Percentiles rank a stretch among this genome's conserved stretches.
phyloP scores from a whole-genome alignment of 2,797 vertebrate species.

The Tauraco hartlaubi region DNA sequence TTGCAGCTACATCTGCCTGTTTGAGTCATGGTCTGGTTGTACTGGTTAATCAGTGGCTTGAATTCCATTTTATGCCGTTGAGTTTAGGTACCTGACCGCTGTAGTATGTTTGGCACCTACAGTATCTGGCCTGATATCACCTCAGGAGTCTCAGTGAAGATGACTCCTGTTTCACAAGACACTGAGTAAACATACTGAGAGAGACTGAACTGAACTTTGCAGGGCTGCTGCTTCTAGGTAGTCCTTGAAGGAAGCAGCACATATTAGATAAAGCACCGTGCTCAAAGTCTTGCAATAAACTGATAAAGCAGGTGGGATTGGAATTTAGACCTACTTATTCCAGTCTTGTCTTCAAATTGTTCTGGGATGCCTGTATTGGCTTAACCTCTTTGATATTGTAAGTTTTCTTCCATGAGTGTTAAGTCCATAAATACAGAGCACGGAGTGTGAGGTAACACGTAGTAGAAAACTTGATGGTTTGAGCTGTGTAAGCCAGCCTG shows the following conservation, averaged over 20 bases:
- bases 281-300: not conserved
- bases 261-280: not conserved
- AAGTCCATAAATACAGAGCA: not conserved
- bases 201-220: not conserved
- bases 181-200: not conserved
- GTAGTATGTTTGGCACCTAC: conserved; percentile 30
- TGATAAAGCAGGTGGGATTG: not conserved
- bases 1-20: not conserved
- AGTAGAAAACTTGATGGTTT: not conserved
- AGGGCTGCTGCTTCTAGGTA: not conserved
- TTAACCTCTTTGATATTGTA: not conserved
- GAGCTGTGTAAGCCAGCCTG: not conserved
- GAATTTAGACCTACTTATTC: not conserved
- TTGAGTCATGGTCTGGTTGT: conserved; percentile 60
- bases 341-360: not conserved
- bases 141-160: not conserved
- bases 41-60: conserved; percentile 26
- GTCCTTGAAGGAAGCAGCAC: not conserved
- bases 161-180: not conserved
- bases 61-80: not conserved
- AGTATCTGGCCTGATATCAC: not conserved
- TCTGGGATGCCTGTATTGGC: not conserved
- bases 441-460: not conserved
- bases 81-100: conserved; percentile 59
- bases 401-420: not conserved